A percentile compares a stretch with the other conserved stretches of the same genome.
Conservation (phyloP, 2,113 vertebrate genomes). For the Phainopepla nitens region DNA sequence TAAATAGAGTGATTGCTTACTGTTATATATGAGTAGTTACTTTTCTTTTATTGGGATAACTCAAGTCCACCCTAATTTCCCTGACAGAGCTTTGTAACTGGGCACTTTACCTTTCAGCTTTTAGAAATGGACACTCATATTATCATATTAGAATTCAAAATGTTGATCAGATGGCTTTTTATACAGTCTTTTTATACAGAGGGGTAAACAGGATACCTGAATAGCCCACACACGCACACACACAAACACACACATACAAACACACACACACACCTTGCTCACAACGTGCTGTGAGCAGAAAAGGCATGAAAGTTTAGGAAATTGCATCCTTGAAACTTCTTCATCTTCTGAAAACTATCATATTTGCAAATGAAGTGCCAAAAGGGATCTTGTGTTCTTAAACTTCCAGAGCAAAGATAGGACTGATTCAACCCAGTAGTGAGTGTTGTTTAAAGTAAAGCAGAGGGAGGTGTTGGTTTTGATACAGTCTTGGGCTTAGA, state of each 20-base stretch:
- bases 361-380: background rate
- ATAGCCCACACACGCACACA: rapidly evolving
- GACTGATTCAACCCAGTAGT: background rate
- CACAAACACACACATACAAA: rapidly evolving
- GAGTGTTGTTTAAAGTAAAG: background rate
- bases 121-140: background rate
- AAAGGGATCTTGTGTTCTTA: background rate
- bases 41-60: conserved; percentile 4
- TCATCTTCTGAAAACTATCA: background rate
- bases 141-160: background rate
- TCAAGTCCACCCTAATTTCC: conserved; percentile 53
- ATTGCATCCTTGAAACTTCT: background rate
- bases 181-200: too few species aligned
- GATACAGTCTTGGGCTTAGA: background rate
- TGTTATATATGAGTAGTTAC: conserved; percentile 29
- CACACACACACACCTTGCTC: rapidly evolving
- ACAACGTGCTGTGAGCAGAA: background rate
- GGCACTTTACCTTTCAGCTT: background rate
- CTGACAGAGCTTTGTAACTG: background rate
- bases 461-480: background rate
- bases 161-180: background rate
- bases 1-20: background rate
- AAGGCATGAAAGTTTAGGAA: background rate
- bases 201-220: background rate
- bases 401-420: background rate